Conservation (phyloP, 2,888 invertebrate species). For the Pseudococcus jackbeardsleyi region DNA sequence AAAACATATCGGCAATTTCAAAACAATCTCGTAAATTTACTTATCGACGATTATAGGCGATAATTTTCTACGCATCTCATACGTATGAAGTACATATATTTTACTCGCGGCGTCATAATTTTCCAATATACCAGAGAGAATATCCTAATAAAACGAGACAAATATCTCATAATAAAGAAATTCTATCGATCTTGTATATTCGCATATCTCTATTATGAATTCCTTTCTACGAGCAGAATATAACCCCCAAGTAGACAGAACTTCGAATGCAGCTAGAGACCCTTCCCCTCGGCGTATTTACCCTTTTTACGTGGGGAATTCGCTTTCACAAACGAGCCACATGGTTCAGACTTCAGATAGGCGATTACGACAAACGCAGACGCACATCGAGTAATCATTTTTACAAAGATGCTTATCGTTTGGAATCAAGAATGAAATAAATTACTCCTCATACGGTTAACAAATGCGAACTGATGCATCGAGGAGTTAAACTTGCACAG, state of each 20-base stretch:
- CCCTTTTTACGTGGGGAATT: not conserved
- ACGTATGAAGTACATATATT: not conserved
- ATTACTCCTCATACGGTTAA: constrained; percentile 22
- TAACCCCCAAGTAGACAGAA: not conserved
- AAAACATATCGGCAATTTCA: not conserved
- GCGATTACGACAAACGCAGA: not conserved
- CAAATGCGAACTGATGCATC: constrained; percentile 23
- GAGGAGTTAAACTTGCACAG: not conserved
- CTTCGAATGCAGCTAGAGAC: not conserved
- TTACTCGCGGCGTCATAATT: not conserved
- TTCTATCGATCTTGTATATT: not conserved
- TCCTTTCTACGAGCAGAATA: not conserved
- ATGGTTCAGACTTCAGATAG: not conserved
- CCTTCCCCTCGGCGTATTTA: not conserved
- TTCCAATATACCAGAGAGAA: not conserved
- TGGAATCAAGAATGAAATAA: not conserved
- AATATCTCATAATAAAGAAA: not conserved
- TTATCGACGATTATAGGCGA: constrained; percentile 1
- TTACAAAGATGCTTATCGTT: constrained; percentile 23
- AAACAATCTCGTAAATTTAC: not conserved
- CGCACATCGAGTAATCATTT: not conserved
- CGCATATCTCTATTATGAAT: not conserved
- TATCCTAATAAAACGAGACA: not conserved
- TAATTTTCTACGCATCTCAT: not conserved
- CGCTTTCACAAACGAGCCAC: not conserved